Evolutionary conservation across 1,140 invertebrate species (phyloP).

Genomic region (Dryas iulia): DNA sequence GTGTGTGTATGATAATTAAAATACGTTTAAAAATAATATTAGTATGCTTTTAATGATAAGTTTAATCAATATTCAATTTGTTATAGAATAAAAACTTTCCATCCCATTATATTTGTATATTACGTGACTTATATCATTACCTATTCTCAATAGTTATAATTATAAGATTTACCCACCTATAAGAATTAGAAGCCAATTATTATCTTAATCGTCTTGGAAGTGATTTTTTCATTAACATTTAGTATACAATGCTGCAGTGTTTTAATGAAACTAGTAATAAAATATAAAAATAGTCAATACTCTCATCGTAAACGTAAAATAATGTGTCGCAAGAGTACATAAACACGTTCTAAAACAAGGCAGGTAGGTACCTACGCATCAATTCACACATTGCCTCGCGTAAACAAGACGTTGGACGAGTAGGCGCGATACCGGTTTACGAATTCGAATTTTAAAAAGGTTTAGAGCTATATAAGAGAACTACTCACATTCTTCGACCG

Average conservation of each 20-base stretch:
- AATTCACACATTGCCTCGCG: slow-evolving; percentile 2
- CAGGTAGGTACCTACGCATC: slow-evolving; percentile 9
- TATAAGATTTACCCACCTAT: not conserved
- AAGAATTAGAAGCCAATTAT: not conserved
- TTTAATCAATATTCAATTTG: not conserved
- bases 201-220: not conserved
- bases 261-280: not conserved
- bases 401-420: slow-evolving; percentile 21
- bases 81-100: not conserved
- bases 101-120: not conserved
- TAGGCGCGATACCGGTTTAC: slow-evolving; percentile 26
- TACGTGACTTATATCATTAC: not conserved
- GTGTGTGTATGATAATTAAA: not conserved
- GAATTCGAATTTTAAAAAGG: slow-evolving; percentile 13
- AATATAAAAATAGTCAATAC: not conserved
- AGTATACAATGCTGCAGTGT: not conserved
- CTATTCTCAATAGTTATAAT: not conserved
- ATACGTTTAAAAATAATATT: not conserved
- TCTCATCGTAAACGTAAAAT: not conserved
- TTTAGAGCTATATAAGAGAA: slow-evolving; percentile 20
- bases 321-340: not conserved
- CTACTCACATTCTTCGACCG: slow-evolving; percentile 29
- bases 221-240: not conserved
- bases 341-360: slow-evolving; percentile 5
- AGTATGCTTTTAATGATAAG: not conserved